Base-by-base conservation (phyloP, 2,113 vertebrate species). In the Saimiri boliviensis region DNA sequence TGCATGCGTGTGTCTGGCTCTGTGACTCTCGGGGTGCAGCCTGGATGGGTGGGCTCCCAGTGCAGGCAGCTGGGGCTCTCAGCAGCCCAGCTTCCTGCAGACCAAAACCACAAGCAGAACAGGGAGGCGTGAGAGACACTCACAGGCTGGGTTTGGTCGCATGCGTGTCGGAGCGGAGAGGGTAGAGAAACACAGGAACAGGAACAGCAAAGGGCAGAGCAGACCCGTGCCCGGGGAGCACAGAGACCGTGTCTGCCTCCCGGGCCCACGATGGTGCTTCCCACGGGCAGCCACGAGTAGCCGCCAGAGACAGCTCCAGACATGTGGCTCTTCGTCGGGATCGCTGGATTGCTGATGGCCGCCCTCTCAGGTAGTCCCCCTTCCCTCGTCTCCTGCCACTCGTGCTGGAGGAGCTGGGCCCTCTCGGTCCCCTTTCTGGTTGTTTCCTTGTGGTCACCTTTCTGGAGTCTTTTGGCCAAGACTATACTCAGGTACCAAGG, bases 21-120 rank as follows among this genome's bases (percentile, higher is more conserved):
- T 8, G 10, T 45, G 47, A 32, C 49, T 71, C 35, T 17, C 6
- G 1, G 84, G 92, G 47, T 63, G 83, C 80, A 21, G 16, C 49
- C 32, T 19, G 56, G 10, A 7, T 21, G 2, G 56, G 81, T 37
- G 94, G 90, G 87, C 84, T 92, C 17, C 3, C 4, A 32, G 81
- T 42, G 42, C 30, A 47, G 30, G 85, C 93, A 52, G 76, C 74
- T 86, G 85, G 93, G 95, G 93, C 42, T 82, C 91, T 77, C 60
- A 45, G 85, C 27, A 96, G 92, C 96, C 70, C 47, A 47, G 95
- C 97, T 99, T 99, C 98, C 98, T 99, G 98, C 97, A 90, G 85
- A 97, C 94, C 35, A n/a, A 89, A 92, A 94, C 98, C 98, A 89
- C 98, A 98, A 95, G 81, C 12, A 42, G 95, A 93, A 82, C 45